phyloP scores from a whole-genome alignment of 2,797 vertebrate genomes.

The Ctenochaetus hawaiiensis region DNA sequence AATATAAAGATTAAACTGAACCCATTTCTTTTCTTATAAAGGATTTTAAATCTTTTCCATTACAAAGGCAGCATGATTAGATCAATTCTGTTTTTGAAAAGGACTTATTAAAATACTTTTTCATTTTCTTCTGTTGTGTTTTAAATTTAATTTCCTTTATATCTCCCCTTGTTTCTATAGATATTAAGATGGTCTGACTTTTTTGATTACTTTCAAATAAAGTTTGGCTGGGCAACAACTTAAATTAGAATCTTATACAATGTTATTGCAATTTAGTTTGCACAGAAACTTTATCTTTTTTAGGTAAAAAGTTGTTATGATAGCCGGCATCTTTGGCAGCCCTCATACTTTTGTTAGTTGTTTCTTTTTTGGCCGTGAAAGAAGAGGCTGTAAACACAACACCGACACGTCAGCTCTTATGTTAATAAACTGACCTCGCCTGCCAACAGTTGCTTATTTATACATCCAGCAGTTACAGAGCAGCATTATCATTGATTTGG shows the following conservation, averaged over 20 bases:
- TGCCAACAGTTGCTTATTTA: no score
- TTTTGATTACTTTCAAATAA: neutral
- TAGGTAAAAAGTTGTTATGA: neutral
- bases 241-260: neutral
- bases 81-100: constrained; percentile 19
- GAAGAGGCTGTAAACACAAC: no score
- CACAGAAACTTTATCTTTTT: neutral
- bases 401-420: no score
- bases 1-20: constrained; percentile 29
- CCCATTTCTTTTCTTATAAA: constrained; percentile 12
- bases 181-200: neutral
- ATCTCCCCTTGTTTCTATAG: neutral
- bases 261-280: neutral
- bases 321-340: neutral
- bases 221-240: neutral
- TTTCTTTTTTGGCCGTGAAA: no score
- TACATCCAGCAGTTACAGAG: no score
- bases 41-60: constrained; percentile 30
- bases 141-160: neutral
- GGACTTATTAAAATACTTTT: constrained; percentile 15
- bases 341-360: neutral
- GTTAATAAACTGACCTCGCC: no score
- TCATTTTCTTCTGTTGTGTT: neutral
- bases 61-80: constrained; percentile 16
- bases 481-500: no score